Percentiles rank a stretch among this genome's conserved stretches.
These are phyloP conservation scores for Otus sunia DNA, from an alignment of 2,113 vertebrate species.

Conservation along the genomic window DNA sequence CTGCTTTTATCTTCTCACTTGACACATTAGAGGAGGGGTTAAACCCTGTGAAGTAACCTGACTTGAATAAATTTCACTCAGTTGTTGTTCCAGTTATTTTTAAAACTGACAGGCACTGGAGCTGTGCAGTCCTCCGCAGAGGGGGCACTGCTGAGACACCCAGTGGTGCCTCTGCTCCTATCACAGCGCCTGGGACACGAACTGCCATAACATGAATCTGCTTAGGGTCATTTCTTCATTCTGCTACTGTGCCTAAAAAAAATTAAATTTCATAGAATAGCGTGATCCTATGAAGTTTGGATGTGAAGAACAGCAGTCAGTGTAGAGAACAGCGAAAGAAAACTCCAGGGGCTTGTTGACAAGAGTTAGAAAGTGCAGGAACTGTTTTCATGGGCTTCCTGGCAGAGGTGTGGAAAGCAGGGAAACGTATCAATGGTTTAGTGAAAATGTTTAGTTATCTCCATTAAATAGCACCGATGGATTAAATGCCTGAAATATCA, in stretches of 20 bases:
- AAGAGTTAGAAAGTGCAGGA: neutral
- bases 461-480: neutral
- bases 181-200: neutral
- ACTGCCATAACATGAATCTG: neutral
- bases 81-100: neutral
- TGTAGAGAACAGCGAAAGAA: neutral
- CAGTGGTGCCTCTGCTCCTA: neutral
- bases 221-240: neutral
- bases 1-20: neutral
- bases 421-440: neutral
- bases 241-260: neutral
- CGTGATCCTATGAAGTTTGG: neutral
- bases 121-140: neutral
- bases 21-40: neutral
- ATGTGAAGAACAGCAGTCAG: neutral
- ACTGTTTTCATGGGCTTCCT: rapidly evolving
- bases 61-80: neutral
- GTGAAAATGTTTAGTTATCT: neutral
- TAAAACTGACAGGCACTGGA: neutral
- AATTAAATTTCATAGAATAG: no score
- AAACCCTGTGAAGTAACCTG: neutral
- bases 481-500: neutral
- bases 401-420: neutral
- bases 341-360: neutral
- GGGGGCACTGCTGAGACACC: neutral